Conservation (phyloP, 2,888 invertebrate genomes). For the Carterocephalus palaemon region DNA sequence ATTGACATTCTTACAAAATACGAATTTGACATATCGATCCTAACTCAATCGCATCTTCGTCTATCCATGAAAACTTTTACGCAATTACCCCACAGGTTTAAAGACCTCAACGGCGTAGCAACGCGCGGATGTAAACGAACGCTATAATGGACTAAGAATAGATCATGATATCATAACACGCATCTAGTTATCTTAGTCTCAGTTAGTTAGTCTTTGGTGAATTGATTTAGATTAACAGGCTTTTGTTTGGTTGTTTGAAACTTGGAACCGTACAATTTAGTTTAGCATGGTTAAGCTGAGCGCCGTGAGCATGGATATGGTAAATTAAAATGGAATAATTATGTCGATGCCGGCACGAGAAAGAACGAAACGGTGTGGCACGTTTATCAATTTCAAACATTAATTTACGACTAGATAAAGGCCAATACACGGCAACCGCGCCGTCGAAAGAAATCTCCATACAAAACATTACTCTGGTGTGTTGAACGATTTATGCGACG, state of each 20-base stretch:
- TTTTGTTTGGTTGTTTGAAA: conserved; percentile 6
- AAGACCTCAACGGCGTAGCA: conserved; percentile 61
- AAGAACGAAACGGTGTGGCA: conserved; percentile 35
- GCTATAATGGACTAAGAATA: conserved; percentile 59
- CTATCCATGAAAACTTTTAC: too few relatives aligned
- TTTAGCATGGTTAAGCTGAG: too few relatives aligned
- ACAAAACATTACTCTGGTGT: conserved; percentile 75
- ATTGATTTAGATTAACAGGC: conserved; percentile 27
- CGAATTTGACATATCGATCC: too few relatives aligned
- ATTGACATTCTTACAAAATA: too few relatives aligned
- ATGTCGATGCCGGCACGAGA: conserved; percentile 34
- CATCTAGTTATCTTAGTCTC: conserved; percentile 37
- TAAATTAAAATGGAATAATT: conserved; percentile 35
- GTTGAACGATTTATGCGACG: conserved; percentile 77
- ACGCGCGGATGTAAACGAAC: conserved; percentile 52
- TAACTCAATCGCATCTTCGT: too few relatives aligned
- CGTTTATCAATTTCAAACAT: conserved; percentile 69
- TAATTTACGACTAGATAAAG: conserved; percentile 75
- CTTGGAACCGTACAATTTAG: too few relatives aligned
- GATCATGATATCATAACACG: conserved; percentile 67
- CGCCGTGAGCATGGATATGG: conserved; percentile 11
- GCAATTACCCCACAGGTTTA: too few relatives aligned
- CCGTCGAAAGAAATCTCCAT: conserved; percentile 79
- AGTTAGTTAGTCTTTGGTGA: conserved; percentile 44
- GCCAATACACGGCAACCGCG: conserved; percentile 61